Evolutionary conservation across 2,113 vertebrate genomes (phyloP), one percentile per base, ranked within the genome.

Genomic region (Coregonus clupeaformis): DNA sequence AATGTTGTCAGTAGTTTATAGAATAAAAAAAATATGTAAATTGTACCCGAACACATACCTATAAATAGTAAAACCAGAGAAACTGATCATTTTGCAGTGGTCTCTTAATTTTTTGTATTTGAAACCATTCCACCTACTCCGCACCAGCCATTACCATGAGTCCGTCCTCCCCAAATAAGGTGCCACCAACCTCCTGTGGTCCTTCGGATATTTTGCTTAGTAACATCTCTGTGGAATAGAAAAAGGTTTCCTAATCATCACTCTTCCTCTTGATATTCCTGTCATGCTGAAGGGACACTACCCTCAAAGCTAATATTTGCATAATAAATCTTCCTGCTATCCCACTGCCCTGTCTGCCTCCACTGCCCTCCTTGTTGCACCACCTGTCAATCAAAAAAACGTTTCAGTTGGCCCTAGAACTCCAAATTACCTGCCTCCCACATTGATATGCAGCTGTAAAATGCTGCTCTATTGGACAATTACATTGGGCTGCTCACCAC

Each of bases 391-490:
- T 60, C 68, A 59, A 20, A 75, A 49, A 65, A 12, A 24, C 24
- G 60, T 69, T 63, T 52, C 59, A 42, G 25, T 30, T 70, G 74
- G 69, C 69, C 36, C 36, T 42, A 52, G 16, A 16, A 52, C 49
- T 52, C 16, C 49, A 72, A 76, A 76, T 71, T 47, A 42, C 68
- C 60, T 68, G 22, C 14, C 1, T 13, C 73, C 32, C 57, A 25
- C 16, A 5, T 47, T 60, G 60, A 32, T 75, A 59, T 75, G n/a
- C 22, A 55, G 69, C 20, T 22, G 12, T 66, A 49, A 69, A 70
- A 59, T 47, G 59, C 63, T 59, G 68, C 49, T 71, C 67, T 72
- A 69, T 76, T 80, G 75, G 52, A 71, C 68, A 68, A 64, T 68
- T 59, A 71, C 69, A 76, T 68, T 14, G 49, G 62, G 42, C 24